Conservation (phyloP, 1,140 invertebrate genomes). For the Cherax destructor region DNA sequence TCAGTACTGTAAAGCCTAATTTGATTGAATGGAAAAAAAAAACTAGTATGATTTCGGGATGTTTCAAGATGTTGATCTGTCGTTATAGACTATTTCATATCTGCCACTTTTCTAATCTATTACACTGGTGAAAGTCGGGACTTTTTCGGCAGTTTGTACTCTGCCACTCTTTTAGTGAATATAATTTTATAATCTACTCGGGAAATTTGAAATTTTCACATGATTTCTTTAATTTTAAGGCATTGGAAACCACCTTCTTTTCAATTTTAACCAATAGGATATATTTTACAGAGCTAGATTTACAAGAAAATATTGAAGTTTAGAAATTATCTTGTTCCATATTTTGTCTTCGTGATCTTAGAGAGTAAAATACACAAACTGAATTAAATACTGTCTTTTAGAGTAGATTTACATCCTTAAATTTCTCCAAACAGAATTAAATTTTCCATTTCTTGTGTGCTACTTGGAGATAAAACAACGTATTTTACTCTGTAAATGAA, state of each 20-base stretch:
- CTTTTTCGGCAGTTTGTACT: slow-evolving; percentile 22
- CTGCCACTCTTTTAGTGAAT: slow-evolving; percentile 6
- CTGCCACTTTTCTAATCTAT: neutral
- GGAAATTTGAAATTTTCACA: neutral
- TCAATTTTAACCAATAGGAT: slow-evolving; percentile 50
- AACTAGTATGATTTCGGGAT: neutral
- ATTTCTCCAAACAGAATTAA: slow-evolving; percentile 64
- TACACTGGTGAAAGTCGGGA: neutral
- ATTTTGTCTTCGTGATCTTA: slow-evolving; percentile 68
- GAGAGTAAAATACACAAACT: slow-evolving; percentile 68
- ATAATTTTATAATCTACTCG: neutral
- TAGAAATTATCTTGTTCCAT: slow-evolving; percentile 67
- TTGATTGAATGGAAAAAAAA: neutral
- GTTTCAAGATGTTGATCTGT: slow-evolving; percentile 10
- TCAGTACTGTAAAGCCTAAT: neutral
- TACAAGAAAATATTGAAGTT: slow-evolving; percentile 46
- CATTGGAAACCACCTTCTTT: slow-evolving; percentile 36
- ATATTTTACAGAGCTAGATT: slow-evolving; percentile 53
- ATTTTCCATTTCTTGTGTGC: slow-evolving; percentile 66
- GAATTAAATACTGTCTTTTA: slow-evolving; percentile 65
- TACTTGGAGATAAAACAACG: slow-evolving; percentile 63
- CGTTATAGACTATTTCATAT: neutral
- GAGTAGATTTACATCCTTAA: slow-evolving; percentile 64
- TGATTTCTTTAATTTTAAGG: neutral
- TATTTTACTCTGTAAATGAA: slow-evolving; percentile 67